Evolutionary conservation across 2,888 invertebrate species (phyloP), one percentile per base, ranked within the genome.

Genomic region (Dusona sp.): DNA sequence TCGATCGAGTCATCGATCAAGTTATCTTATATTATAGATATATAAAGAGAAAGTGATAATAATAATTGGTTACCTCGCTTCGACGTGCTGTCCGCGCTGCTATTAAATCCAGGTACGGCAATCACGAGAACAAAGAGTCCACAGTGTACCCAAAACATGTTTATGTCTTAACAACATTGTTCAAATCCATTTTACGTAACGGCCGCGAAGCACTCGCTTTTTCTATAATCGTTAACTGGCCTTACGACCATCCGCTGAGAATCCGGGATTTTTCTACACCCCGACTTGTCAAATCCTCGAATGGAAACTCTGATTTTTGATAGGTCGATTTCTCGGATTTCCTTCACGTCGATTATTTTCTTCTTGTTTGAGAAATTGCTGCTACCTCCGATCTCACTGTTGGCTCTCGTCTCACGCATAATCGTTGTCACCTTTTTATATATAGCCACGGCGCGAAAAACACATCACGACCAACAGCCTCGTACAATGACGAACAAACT

Each of bases 121-220:
- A 94, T 94, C 92, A 94, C 93, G 92, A 94, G 92, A 93, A 94
- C 92, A 92, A 94, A 92, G 91, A 94, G 93, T 94, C 93, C 93
- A 92, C 92, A 93, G 91, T 92, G 92, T 94, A 93, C 91, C 94
- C 93, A 94, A 93, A 93, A 93, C 94, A 94, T 94, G 92, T 94
- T 94, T 94, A 94, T 91, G 92, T 94, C 93, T 93, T 94, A 93
- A 93, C 93, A 94, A 93, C 94, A 94, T 94, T 93, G 93, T 94
- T 94, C 92, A 94, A 92, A 93, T 93, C 93, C 94, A 94, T 94
- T 87, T 93, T 93, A 93, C 92, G 93, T 92, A 91, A 93, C 92
- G 92, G 91, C 92, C 91, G 89, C 90, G 87, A 92, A 92, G 91
- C 92, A 93, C 92, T 92, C 78, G 86, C 83, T 80, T 83, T 84